Base-by-base conservation (phyloP, 2,797 vertebrate genomes). In the Mus minutoides region DNA sequence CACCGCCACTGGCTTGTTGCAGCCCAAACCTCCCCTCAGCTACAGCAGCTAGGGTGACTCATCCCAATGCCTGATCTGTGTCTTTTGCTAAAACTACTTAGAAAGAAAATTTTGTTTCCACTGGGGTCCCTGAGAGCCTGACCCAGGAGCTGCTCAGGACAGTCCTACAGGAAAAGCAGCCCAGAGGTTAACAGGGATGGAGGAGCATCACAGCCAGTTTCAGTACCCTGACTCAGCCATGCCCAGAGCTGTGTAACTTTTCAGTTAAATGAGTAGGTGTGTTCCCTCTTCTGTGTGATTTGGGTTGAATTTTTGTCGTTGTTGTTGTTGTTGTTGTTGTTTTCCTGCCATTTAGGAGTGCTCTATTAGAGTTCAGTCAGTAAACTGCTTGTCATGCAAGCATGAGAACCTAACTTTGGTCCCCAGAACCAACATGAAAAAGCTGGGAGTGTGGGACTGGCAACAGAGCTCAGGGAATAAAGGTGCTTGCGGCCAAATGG, bases 81-180 rank as follows among this genome's bases (percentile, higher is more conserved):
- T 31, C 29, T 88, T 64, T 31, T 90, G 43, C 37, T 84, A 56
- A 80, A 94, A 91, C n/a, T 62, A 86, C 22, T 26, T 37, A 29
- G 62, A 67, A 67, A 67, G 31, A 56, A 92, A 96, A 76, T 77
- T 62, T 37, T 90, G 29, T 93, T 92, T 49, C 46, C 46, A 52
- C 2, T 8, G n/a, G 52, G 69, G 40, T 56, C 37, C 60, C 21
- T 43, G 21, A 92, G 40, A 56, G 60, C 43, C 49, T 17, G n/a
- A 40, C 24, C 52, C 29, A 6, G 26, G 71, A 77, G 82, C 86
- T 62, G 40, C 19, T 19, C 76, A 76, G 1, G 0, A 43, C 14
- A 40, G 80, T 56, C 21, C 21, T 54, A 31, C 21, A 69, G 77
- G 87, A 76, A 88, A n/a, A 62, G n/a, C 26, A 29, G 71, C 4